Percentiles rank a stretch among this genome's conserved stretches.
Evolutionary conservation across 2,888 invertebrate species (phyloP).

Genomic region (Bugula neritina): DNA sequence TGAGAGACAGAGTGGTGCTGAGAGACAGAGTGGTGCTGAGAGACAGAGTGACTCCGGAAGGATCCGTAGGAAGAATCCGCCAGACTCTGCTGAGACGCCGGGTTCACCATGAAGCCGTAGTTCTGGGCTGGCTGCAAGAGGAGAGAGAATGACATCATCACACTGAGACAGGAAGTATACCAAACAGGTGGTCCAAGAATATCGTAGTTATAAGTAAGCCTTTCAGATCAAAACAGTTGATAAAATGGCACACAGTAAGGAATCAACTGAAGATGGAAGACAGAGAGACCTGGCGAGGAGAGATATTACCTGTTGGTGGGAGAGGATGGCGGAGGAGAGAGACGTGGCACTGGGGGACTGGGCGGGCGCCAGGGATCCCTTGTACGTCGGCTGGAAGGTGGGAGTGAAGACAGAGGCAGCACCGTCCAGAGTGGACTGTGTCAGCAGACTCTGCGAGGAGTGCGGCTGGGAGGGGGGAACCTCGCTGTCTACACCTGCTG

Average conservation of each 20-base stretch:
- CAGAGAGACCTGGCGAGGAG: too few species aligned
- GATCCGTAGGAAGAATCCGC: not conserved
- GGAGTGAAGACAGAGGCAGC: conserved; percentile 15
- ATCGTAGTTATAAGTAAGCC: too few species aligned
- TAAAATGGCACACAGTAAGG: too few species aligned
- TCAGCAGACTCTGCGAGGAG: not conserved
- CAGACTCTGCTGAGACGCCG: not conserved
- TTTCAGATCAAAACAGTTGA: too few species aligned
- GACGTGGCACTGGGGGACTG: not conserved
- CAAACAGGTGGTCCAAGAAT: too few species aligned
- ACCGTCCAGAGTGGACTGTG: conserved; percentile 1
- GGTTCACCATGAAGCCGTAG: not conserved
- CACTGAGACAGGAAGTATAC: too few species aligned
- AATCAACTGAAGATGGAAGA: too few species aligned
- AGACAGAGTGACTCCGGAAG: too few species aligned
- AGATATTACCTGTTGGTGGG: not conserved
- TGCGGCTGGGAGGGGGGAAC: not conserved
- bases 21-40: not conserved
- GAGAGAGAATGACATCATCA: too few species aligned
- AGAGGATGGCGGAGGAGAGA: not conserved
- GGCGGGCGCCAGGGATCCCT: not conserved
- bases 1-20: not conserved
- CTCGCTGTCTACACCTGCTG: not conserved
- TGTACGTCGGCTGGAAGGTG: not conserved
- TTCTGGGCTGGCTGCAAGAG: not conserved